Evolutionary conservation across 2,797 vertebrate species (phyloP).

Genomic region (Myripristis jacobus): DNA sequence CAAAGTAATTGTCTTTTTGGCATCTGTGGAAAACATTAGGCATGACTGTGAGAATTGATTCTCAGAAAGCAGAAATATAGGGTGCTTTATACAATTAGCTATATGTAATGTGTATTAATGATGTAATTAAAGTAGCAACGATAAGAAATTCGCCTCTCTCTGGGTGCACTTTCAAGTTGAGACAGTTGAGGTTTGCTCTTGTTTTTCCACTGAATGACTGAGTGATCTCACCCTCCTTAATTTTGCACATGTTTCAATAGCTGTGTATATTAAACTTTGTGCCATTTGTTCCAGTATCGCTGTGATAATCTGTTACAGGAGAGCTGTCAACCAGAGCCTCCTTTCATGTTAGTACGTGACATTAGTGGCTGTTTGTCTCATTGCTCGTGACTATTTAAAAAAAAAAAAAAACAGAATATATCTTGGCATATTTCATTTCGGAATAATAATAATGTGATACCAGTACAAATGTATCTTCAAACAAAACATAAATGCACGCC

Average conservation of each 20-base stretch:
- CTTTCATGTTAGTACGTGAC: background rate
- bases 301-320: background rate
- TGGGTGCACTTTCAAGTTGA: constrained; percentile 10
- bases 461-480: constrained; percentile 1
- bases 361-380: background rate
- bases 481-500: background rate
- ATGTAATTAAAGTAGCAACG: constrained; percentile 42
- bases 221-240: background rate
- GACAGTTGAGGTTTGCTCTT: constrained; percentile 7
- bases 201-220: constrained; percentile 11
- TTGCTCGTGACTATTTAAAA: background rate
- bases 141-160: constrained; percentile 20
- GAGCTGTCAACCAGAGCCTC: background rate
- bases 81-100: constrained; percentile 6
- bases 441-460: background rate
- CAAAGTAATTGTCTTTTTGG: constrained; percentile 61
- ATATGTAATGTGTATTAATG: constrained; percentile 48
- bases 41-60: constrained; percentile 42
- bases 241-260: background rate
- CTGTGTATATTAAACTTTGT: background rate
- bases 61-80: constrained; percentile 31
- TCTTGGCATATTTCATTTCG: constrained; percentile 8
- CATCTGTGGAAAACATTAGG: constrained; percentile 44
- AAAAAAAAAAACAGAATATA: constrained; percentile 4
- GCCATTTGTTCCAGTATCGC: background rate